Base-by-base conservation (phyloP, 1,140 invertebrate species). In the Psilanteris sp. region DNA sequence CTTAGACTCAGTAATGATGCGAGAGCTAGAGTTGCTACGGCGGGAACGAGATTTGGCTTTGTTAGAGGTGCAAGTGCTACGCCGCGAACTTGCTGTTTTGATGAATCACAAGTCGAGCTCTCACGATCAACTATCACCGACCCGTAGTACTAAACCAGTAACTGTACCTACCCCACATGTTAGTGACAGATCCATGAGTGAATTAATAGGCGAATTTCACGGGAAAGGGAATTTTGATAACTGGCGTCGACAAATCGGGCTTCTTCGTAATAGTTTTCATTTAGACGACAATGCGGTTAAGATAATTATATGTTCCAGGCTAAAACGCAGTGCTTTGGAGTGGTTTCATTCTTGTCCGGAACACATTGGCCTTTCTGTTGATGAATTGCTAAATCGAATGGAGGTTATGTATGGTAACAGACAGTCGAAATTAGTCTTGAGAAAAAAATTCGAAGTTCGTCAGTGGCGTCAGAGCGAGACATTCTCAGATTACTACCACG, bases 401-500 rank as follows among this genome's bases (percentile, higher is more conserved):
- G 16, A 10, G 7, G 7, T 2, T 1, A 37, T 37, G 36, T 26
- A 10, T 27, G 48, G 20, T 1, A 16, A 18, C 14, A 18, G 7
- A 26, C n/a, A 29, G 11, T 29, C 27, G 6, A 13, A 16, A 20
- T 37, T 37, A 14, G 15, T 20, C n/a, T 9, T 20, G 16, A 13
- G 9, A 29, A 29, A 9, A 9, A 37, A 37, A 14, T 37, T 16
- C 36, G 16, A 20, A 9, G 5, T 4, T 4, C 36, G 16, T 5
- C 14, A 0, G 0, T 61, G 55, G 44, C 2, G 27, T n/a, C 2
- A 2, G 7, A 7, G 7, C 4, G 46, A 66, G 20, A 3, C 11
- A 0, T 67, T 68, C 15, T n/a, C 32, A 1, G 16, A 44, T 10
- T 75, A 68, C 9, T 50, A 41, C 8, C 46, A 75, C 18, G 14